Base-by-base conservation (phyloP, 2,888 invertebrate species). In the Latheticus oryzae region DNA sequence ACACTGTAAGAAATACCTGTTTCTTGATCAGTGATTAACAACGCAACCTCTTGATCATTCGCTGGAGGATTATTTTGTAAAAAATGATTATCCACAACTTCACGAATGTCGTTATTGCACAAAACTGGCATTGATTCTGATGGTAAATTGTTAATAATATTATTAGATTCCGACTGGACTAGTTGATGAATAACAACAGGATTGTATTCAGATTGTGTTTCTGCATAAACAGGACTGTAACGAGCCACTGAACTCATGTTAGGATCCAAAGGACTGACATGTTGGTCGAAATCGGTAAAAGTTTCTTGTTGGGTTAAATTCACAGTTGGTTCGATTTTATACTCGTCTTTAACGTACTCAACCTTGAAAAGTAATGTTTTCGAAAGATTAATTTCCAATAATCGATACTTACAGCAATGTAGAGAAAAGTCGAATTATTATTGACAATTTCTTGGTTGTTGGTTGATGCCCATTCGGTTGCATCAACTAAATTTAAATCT, bases 191-290 rank as follows among this genome's bases (percentile, higher is more conserved):
- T 75, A 21, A 78, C 75, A 9, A 77, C 73, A 1, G 76, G 73
- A 59, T 72, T 74, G 53, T 64, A 72, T 51, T 72, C 64, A 45
- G 64, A 70, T 26, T 71, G 60, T 12, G 72, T 57, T 19, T 76
- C 72, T 28, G 64, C 71, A 51, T 82, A 79, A 48, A 84, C 82
- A 65, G 84, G 84, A 61, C 87, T 87, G 68, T 87, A 87, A 70
- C 85, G 81, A 28, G 82, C 83, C 11, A 81, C 81, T 19, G 83
- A 83, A 73, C 83, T 82, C 79, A 85, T 81, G 68, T 83, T 85
- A 2, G 78, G 78, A 65, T 79, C 78, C 48, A 78, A 64, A 12
- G 77, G 75, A 53, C 76, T 78, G 3, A 78, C 77, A 62, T 77
- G 76, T 33, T 74, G 72, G 9, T 75, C 72, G 60, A 76, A 76